Conservation (phyloP, 2,888 invertebrate species). For the Scaptomyza cyrtandrae region DNA sequence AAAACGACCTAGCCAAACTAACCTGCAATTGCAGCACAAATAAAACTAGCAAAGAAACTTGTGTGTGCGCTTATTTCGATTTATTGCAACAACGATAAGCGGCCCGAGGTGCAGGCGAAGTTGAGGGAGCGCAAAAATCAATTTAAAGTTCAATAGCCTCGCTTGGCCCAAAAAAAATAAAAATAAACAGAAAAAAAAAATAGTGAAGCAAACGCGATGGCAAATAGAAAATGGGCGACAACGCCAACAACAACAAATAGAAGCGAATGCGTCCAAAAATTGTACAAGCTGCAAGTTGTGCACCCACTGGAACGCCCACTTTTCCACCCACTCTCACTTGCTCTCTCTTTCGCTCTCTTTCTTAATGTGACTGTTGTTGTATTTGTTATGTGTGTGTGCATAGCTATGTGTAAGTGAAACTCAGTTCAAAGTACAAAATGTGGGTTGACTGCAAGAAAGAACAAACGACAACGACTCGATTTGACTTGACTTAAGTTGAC, state of each 20-base stretch:
- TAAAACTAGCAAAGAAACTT: constrained; percentile 26
- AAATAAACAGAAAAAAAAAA: background rate
- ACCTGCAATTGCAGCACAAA: constrained; percentile 32
- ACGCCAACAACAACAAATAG: constrained; percentile 33
- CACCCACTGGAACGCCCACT: constrained; percentile 33
- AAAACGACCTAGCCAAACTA: background rate
- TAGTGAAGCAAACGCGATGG: constrained; percentile 5
- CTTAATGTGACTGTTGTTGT: constrained; percentile 1
- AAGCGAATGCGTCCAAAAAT: constrained; percentile 45
- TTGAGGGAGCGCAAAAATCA: constrained; percentile 65
- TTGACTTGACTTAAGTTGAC: constrained; percentile 15
- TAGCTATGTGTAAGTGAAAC: constrained; percentile 64
- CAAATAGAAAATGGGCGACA: constrained; percentile 31
- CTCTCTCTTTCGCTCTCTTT: background rate
- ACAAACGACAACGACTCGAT: constrained; percentile 34
- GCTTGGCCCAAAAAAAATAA: constrained; percentile 55
- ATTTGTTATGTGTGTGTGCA: constrained; percentile 15
- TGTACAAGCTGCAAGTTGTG: constrained; percentile 64
- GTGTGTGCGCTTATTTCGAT: constrained; percentile 61
- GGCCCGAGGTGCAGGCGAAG: background rate
- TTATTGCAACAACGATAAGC: constrained; percentile 67
- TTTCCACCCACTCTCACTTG: background rate
- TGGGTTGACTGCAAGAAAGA: constrained; percentile 58
- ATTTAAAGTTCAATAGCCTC: constrained; percentile 78
- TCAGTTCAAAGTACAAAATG: constrained; percentile 76